These are phyloP conservation scores for Zhengitettix transpicula DNA, from an alignment of 2,888 invertebrate genomes.

Conservation along the genomic window DNA sequence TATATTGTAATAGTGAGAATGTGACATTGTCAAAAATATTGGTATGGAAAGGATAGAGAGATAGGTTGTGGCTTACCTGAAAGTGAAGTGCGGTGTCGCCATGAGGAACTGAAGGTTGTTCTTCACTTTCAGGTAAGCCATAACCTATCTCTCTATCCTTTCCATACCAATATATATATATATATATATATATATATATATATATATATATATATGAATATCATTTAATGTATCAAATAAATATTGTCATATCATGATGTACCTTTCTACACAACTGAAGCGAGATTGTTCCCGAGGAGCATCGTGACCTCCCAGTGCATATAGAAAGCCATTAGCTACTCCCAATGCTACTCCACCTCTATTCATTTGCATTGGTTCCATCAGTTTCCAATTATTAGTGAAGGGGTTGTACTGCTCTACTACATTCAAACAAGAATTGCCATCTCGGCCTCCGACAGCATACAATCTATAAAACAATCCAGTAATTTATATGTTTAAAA, in stretches of 20 bases:
- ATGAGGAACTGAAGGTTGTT: no score
- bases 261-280: slow-evolving; percentile 82
- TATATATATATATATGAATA: not conserved
- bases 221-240: not conserved
- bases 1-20: no score
- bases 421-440: slow-evolving; percentile 73
- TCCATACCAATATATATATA: not conserved
- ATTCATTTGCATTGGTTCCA: slow-evolving; percentile 73
- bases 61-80: no score
- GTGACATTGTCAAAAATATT: no score
- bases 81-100: no score
- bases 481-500: not conserved
- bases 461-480: slow-evolving; percentile 43
- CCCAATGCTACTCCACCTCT: slow-evolving; percentile 83
- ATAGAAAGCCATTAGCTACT: slow-evolving; percentile 73
- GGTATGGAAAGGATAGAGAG: no score
- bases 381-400: slow-evolving; percentile 64
- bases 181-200: not conserved
- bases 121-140: no score
- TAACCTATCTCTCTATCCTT: no score
- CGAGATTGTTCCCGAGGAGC: slow-evolving; percentile 72
- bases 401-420: slow-evolving; percentile 69
- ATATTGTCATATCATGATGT: slow-evolving; percentile 25
- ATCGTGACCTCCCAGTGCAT: slow-evolving; percentile 87
- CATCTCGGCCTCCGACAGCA: slow-evolving; percentile 86